phyloP scores from a whole-genome alignment of 2,888 invertebrate genomes.

The Drosophila mercatorum region DNA sequence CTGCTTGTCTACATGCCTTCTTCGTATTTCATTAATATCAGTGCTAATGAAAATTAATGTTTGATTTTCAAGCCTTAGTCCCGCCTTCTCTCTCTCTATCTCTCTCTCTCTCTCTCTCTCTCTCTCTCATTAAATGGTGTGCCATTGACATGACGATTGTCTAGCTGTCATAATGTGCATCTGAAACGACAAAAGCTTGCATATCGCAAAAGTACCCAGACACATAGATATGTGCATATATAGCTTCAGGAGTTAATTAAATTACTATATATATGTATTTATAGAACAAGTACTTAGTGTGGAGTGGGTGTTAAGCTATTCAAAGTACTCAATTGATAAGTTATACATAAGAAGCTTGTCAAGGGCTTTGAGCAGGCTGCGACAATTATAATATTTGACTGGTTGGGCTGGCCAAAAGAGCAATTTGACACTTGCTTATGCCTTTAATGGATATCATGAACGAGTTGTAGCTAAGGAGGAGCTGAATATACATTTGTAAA shows the following conservation, averaged over 20 bases:
- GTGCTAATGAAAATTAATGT: conserved; percentile 59
- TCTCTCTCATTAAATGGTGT: neutral
- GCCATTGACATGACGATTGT: conserved; percentile 10
- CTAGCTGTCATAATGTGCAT: conserved; percentile 20
- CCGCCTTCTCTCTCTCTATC: neutral
- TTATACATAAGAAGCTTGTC: conserved; percentile 8
- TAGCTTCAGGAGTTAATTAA: conserved; percentile 44
- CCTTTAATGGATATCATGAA: no score
- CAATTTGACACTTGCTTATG: neutral
- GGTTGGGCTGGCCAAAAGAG: neutral
- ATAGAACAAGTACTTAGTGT: no score
- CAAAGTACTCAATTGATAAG: conserved; percentile 40
- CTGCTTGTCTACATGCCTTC: neutral
- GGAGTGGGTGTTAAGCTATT: conserved; percentile 31
- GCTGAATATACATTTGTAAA: neutral
- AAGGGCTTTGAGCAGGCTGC: neutral
- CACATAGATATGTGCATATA: neutral
- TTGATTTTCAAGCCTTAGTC: conserved; percentile 21
- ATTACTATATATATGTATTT: neutral
- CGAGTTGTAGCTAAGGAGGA: neutral
- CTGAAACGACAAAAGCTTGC: neutral
- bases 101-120: no score
- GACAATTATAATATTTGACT: conserved; percentile 10
- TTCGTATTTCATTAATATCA: conserved; percentile 18
- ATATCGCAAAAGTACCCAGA: conserved; percentile 15